Evolutionary conservation across 2,797 vertebrate genomes (phyloP).

Genomic region (Chelon labrosus): DNA sequence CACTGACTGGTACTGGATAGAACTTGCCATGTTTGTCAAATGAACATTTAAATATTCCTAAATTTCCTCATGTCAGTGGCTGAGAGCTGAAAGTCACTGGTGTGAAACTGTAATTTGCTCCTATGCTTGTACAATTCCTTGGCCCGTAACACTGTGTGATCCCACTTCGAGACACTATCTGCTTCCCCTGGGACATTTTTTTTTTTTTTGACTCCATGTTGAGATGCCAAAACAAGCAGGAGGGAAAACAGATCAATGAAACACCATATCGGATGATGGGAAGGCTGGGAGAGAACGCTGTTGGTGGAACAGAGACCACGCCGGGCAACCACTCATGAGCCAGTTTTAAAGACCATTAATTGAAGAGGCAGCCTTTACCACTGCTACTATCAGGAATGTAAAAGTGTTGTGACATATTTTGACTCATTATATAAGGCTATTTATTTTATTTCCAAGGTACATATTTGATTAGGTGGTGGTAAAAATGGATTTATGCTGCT

Average conservation of each 20-base stretch:
- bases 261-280: constrained; percentile 72
- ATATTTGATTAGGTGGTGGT: too few relatives aligned
- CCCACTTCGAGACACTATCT: constrained; percentile 22
- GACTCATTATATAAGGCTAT: too few relatives aligned
- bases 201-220: constrained; percentile 58
- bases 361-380: too few relatives aligned
- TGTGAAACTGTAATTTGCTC: background rate
- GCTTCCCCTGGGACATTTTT: constrained; percentile 46
- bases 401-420: too few relatives aligned
- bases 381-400: too few relatives aligned
- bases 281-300: constrained; percentile 54
- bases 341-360: constrained; percentile 8
- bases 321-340: constrained; percentile 29
- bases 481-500: too few relatives aligned
- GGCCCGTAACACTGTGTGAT: constrained; percentile 12
- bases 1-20: too few relatives aligned
- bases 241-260: constrained; percentile 77
- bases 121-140: background rate
- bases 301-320: constrained; percentile 58
- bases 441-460: too few relatives aligned
- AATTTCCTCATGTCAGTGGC: too few relatives aligned
- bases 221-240: constrained; percentile 66
- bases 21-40: too few relatives aligned
- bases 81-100: background rate
- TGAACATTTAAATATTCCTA: too few relatives aligned